A percentile compares a stretch with the other conserved stretches of the same genome.
Evolutionary conservation across 2,113 vertebrate genomes (phyloP).

Genomic region (Indicator indicator): DNA sequence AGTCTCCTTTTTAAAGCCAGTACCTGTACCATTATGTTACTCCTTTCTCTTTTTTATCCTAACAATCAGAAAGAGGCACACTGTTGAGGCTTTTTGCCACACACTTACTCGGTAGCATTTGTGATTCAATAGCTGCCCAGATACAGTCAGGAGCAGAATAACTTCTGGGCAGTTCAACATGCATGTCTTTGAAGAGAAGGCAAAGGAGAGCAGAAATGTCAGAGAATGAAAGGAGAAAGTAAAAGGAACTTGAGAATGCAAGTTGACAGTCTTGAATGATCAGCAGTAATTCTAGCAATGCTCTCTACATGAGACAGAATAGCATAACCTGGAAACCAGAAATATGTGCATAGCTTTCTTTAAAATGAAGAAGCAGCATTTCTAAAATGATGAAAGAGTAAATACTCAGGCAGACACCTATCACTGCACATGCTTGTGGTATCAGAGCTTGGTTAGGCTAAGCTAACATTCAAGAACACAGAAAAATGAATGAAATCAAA

Average conservation of each 20-base stretch:
- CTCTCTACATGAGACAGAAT: background rate
- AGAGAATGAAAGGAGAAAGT: background rate
- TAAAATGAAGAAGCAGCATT: background rate
- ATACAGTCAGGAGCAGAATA: background rate
- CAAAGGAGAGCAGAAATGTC: background rate
- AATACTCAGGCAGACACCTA: background rate
- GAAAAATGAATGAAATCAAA: background rate
- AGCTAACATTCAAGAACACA: background rate
- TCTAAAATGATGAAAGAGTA: background rate
- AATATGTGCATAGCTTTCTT: background rate
- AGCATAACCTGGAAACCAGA: background rate
- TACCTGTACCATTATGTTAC: background rate
- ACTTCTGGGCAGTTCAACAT: background rate
- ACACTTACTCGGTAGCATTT: accelerated
- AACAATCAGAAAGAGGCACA: background rate
- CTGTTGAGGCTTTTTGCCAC: background rate
- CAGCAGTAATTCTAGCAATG: background rate
- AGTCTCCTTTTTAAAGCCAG: background rate
- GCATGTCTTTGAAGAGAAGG: background rate
- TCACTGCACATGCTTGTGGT: background rate
- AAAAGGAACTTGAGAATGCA: background rate
- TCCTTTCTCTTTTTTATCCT: background rate
- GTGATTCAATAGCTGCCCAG: background rate
- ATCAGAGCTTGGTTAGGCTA: background rate
- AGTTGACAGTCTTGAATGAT: background rate